Evolutionary conservation across 1,140 invertebrate genomes (phyloP), one percentile per base, ranked within the genome.

Genomic region (Drosophila varians): DNA sequence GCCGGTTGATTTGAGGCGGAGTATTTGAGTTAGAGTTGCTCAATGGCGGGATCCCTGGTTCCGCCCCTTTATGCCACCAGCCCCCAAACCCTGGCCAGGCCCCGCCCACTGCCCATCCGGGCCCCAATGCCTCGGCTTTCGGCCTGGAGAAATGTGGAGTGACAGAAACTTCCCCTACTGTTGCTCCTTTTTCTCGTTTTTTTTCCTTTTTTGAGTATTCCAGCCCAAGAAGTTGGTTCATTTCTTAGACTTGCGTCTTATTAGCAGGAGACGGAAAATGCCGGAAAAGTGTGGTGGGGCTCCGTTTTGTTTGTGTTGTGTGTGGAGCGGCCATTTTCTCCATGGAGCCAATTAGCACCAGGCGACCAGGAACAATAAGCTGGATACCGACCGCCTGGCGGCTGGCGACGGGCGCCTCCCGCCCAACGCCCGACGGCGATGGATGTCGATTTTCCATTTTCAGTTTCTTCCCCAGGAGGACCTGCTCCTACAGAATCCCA

Each of bases 1-100:
- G 75, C 87, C 87, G 82, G 78, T 64, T 90, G 46, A 62, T 80
- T 90, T 88, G 87, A 90, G 87, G 88, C 87, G 87, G 82, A 90
- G 87, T 90, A 90, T 90, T 90, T 90, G 88, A 90, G 87, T 90
- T 90, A 90, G 87, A 90, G 87, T 90, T 90, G 82, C 69, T 86
- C 73, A 77, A 66, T 87, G 77, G 80, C 76, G 82, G 62, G 80
- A 62, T 75, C 48, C 62, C 71, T 48, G 51, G n/a, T 43, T 48
- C 54, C 49, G 52, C 49, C 62, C 51, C 75, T 51, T 68, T 57
- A 49, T 42, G 2, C 26, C 18, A 25, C 28, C 48, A 55, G 12
- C 47, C 51, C 12, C 51, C 26, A 25, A 19, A 28, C 28, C 11
- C 26, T 1, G 21, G 21, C 8, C 43, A 46, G 19, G 11, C 8